phyloP scores from a whole-genome alignment of 2,888 invertebrate species.

The Tipula lateralis region DNA sequence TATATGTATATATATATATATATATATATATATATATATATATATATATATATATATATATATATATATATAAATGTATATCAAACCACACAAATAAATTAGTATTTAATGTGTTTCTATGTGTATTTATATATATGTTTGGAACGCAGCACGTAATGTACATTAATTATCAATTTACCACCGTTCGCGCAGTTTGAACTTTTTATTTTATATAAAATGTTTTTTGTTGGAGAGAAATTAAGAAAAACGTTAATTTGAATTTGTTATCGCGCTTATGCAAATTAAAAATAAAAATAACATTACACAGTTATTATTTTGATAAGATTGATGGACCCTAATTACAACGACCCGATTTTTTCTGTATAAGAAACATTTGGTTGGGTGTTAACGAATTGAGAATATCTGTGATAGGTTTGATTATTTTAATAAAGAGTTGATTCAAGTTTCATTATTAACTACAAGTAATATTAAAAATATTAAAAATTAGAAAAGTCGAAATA shows the following conservation, averaged over 20 bases:
- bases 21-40: neutral
- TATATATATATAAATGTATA: too few species aligned
- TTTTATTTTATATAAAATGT: neutral
- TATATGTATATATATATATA: neutral
- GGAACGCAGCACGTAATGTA: slow-evolving; percentile 19
- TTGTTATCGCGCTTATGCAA: neutral
- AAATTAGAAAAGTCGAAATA: too few species aligned
- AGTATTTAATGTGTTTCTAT: too few species aligned
- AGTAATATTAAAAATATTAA: too few species aligned
- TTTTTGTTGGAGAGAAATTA: neutral
- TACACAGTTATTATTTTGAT: neutral
- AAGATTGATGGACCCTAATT: neutral
- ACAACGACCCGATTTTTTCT: neutral
- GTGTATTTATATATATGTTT: neutral
- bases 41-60: neutral
- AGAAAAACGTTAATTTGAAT: slow-evolving; percentile 1
- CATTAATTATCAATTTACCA: slow-evolving; percentile 19
- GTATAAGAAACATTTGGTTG: neutral
- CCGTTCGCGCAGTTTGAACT: neutral
- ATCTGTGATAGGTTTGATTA: too few species aligned
- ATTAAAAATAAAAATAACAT: neutral
- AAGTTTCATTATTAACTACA: too few species aligned
- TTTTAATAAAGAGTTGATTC: too few species aligned
- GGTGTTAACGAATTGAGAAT: neutral
- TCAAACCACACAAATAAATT: too few species aligned